Evolutionary conservation across 2,113 vertebrate species (phyloP).

Genomic region (Acrocephalus arundinaceus): DNA sequence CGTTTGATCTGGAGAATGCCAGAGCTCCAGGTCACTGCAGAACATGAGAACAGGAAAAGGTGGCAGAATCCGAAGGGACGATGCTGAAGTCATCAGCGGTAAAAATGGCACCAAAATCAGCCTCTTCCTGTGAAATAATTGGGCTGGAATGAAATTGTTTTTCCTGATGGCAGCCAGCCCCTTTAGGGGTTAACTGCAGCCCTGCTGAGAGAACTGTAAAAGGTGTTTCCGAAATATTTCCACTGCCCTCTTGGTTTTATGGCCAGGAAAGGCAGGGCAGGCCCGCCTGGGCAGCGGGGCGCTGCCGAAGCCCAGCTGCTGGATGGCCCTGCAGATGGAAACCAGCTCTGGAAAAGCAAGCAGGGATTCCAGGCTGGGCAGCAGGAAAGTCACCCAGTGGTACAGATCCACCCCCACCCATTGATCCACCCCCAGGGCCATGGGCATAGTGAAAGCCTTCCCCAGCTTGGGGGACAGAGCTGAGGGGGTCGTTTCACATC

Average conservation of each 20-base stretch:
- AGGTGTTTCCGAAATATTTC: conserved; percentile 62
- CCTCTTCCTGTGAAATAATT: conserved; percentile 13
- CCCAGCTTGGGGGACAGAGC: neutral
- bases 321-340: neutral
- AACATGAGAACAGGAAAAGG: neutral
- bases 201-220: conserved; percentile 28
- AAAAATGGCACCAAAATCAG: neutral
- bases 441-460: neutral
- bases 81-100: neutral
- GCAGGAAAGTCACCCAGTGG: rapidly evolving
- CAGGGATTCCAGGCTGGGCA: neutral
- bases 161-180: conserved; percentile 19
- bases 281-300: conserved; percentile 5
- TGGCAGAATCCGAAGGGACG: neutral
- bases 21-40: rapidly evolving
- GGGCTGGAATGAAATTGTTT: neutral
- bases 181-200: conserved; percentile 52
- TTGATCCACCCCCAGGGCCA: neutral
- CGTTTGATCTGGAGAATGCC: rapidly evolving
- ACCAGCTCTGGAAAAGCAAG: neutral
- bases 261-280: conserved; percentile 59
- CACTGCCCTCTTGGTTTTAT: conserved; percentile 37
- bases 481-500: neutral
- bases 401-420: too few relatives aligned
- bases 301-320: neutral